These are phyloP conservation scores for Alouatta palliata DNA, from an alignment of 2,113 vertebrate species.

Conservation along the genomic window DNA sequence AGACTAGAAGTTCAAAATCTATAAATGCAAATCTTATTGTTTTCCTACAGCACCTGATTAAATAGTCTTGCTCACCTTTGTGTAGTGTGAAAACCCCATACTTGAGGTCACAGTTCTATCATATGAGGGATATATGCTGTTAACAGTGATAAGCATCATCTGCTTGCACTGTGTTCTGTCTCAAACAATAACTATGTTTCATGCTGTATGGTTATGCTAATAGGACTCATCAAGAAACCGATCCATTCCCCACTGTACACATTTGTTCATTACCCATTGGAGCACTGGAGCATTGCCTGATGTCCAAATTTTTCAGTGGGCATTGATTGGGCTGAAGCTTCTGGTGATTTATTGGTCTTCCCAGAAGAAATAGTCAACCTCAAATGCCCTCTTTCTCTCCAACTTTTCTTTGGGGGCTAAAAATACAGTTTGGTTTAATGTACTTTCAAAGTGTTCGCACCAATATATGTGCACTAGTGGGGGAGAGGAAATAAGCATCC, in stretches of 20 bases:
- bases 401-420: neutral
- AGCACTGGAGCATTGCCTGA: neutral
- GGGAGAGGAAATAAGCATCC: neutral
- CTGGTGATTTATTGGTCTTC: conserved; percentile 5
- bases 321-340: neutral
- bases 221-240: neutral
- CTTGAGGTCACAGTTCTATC: neutral
- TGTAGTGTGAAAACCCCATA: neutral
- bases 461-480: neutral
- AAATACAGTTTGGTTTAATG: neutral
- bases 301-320: neutral
- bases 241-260: neutral
- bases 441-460: neutral
- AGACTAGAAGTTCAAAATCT: neutral
- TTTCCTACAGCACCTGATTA: neutral
- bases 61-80: neutral
- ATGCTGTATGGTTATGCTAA: conserved; percentile 28
- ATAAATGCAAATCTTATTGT: neutral
- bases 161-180: neutral
- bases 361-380: neutral
- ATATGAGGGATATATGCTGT: neutral
- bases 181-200: neutral
- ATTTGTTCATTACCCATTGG: neutral
- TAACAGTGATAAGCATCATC: neutral
- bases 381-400: neutral